Conservation (phyloP, 2,797 vertebrate species). For the Glossophaga mutica region DNA sequence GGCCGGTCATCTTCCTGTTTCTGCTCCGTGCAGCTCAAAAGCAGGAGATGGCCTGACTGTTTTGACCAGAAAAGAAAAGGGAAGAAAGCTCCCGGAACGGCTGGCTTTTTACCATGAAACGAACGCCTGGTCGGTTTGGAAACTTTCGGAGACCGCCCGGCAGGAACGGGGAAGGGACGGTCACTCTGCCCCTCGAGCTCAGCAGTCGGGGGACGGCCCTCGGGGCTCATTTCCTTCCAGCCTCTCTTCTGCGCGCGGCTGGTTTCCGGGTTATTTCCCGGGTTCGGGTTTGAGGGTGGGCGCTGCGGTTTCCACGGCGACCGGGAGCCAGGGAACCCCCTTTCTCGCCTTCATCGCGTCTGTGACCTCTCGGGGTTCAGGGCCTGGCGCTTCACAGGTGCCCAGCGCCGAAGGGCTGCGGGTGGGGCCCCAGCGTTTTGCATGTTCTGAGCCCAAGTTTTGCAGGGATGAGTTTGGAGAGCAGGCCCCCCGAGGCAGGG, state of each 20-base stretch:
- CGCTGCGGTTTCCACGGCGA: neutral
- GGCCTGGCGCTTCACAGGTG: neutral
- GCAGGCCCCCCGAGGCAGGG: neutral
- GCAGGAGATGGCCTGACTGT: neutral
- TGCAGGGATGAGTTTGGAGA: neutral
- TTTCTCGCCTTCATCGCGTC: neutral
- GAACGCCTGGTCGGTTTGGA: neutral
- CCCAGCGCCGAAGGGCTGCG: neutral
- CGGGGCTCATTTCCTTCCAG: neutral
- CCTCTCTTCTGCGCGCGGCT: neutral
- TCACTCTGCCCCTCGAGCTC: neutral
- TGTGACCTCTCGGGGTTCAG: neutral
- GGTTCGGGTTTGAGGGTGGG: neutral
- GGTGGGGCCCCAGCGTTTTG: neutral
- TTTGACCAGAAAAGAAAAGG: neutral
- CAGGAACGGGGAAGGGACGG: neutral
- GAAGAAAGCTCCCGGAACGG: neutral
- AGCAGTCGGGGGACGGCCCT: neutral
- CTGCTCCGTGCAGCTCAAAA: neutral
- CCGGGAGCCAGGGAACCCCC: neutral
- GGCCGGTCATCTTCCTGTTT: neutral
- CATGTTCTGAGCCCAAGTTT: neutral
- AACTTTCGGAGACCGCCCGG: neutral
- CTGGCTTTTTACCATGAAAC: neutral
- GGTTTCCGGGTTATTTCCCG: neutral